Evolutionary conservation across 2,888 invertebrate genomes (phyloP).

Genomic region (Drosophila planitibia): DNA sequence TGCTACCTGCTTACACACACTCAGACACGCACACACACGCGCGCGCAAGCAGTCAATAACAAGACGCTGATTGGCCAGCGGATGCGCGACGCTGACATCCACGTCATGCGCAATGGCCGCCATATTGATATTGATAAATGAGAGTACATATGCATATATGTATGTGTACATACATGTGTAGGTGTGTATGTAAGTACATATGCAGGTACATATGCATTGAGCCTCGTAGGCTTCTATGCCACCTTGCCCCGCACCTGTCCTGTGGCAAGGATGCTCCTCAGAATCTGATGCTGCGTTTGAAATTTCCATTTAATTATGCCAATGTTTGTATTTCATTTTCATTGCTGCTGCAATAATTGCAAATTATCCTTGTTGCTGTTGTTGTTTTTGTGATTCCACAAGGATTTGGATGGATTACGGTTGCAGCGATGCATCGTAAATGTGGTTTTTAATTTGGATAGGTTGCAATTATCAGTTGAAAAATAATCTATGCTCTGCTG

Average conservation of each 20-base stretch:
- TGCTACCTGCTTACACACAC: slow-evolving; percentile 60
- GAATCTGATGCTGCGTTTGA: slow-evolving; percentile 27
- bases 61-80: slow-evolving; percentile 76
- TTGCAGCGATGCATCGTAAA: background rate
- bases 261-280: slow-evolving; percentile 50
- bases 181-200: background rate
- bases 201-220: slow-evolving; percentile 31
- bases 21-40: slow-evolving; percentile 16
- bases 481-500: background rate
- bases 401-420: slow-evolving; percentile 21
- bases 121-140: slow-evolving; percentile 69
- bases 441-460: background rate
- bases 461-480: background rate
- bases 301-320: slow-evolving; percentile 49
- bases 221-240: slow-evolving; percentile 28
- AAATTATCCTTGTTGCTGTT: slow-evolving; percentile 22
- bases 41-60: slow-evolving; percentile 40
- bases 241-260: slow-evolving; percentile 18
- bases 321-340: slow-evolving; percentile 36
- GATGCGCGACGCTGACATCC: slow-evolving; percentile 11
- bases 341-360: slow-evolving; percentile 42
- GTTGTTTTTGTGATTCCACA: slow-evolving; percentile 7
- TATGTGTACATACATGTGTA: background rate
- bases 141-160: slow-evolving; percentile 20
- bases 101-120: slow-evolving; percentile 83